Conservation (phyloP, 2,113 vertebrate species). For the Marmota flaviventris region DNA sequence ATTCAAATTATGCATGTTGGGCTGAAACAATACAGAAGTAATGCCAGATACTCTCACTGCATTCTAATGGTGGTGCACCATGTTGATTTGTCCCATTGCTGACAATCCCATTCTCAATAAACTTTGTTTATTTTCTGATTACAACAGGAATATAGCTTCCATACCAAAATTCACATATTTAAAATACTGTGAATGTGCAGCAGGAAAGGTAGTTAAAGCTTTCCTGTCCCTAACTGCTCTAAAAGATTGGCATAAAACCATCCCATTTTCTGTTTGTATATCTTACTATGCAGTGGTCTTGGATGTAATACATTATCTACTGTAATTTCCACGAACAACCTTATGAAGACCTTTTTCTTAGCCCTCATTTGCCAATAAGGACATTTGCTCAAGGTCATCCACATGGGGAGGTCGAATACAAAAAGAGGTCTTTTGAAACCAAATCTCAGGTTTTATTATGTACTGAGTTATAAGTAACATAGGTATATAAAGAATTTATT, state of each 20-base stretch:
- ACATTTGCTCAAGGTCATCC: background rate
- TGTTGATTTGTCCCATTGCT: background rate
- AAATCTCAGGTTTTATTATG: background rate
- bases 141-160: background rate
- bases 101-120: background rate
- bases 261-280: background rate
- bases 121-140: background rate
- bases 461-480: background rate
- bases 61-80: fast-evolving
- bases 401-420: background rate
- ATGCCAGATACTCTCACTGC: fast-evolving
- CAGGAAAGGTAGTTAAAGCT: background rate
- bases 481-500: background rate
- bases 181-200: background rate
- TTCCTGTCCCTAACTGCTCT: background rate
- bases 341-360: background rate
- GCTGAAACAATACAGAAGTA: background rate
- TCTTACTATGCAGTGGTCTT: background rate
- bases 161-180: background rate
- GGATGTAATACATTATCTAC: background rate
- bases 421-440: background rate
- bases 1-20: background rate
- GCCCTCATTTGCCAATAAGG: background rate
- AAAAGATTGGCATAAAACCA: background rate
- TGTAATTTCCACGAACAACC: background rate